phyloP scores from a whole-genome alignment of 2,797 vertebrate species.

The Nothura maculosa region DNA sequence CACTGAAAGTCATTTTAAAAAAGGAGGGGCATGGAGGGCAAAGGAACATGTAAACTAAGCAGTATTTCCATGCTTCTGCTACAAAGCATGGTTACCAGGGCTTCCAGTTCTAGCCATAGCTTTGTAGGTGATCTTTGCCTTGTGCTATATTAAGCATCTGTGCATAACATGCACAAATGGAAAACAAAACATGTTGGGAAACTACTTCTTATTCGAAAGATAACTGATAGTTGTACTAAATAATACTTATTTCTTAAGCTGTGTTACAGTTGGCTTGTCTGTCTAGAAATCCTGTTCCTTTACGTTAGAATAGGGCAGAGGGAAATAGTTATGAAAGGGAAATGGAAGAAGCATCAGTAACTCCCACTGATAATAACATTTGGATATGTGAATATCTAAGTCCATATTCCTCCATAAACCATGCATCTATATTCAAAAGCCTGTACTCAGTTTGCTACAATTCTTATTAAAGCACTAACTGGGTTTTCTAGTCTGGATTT shows the following conservation, averaged over 20 bases:
- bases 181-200: background rate
- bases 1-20: background rate
- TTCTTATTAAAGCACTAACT: background rate
- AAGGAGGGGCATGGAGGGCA: no score
- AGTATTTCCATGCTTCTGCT: background rate
- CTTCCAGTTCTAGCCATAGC: background rate
- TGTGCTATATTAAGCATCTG: background rate
- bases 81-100: background rate
- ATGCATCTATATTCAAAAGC: no score
- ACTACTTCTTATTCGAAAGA: background rate
- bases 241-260: background rate
- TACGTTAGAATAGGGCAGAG: background rate
- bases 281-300: background rate
- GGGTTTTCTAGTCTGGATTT: background rate
- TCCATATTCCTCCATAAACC: background rate
- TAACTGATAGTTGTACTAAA: background rate
- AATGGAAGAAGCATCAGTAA: background rate
- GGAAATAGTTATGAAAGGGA: background rate
- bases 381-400: background rate
- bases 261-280: background rate
- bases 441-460: background rate
- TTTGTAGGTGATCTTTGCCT: background rate
- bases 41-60: no score
- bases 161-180: background rate
- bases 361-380: background rate